phyloP scores from a whole-genome alignment of 2,888 invertebrate genomes.

The Elaeidobius kamerunicus region DNA sequence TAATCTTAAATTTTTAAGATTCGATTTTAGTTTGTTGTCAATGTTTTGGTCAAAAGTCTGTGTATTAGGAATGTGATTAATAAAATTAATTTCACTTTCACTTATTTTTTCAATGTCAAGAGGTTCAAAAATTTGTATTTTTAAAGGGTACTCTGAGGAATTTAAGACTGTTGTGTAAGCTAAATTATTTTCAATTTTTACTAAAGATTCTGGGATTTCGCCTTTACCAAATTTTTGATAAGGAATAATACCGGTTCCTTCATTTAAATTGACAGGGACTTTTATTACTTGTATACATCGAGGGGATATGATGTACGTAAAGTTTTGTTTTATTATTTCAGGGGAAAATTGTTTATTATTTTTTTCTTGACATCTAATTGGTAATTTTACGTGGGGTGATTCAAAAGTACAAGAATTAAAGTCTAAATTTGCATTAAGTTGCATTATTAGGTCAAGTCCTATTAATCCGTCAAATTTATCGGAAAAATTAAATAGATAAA shows the following conservation, averaged over 20 bases:
- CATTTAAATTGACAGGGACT: conserved; percentile 8
- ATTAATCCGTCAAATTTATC: conserved; percentile 24
- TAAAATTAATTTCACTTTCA: conserved; percentile 5
- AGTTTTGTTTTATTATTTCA: conserved; percentile 9
- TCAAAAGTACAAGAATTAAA: conserved; percentile 2
- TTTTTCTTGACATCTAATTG: not conserved
- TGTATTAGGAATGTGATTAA: not conserved
- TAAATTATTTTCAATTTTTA: conserved; percentile 9
- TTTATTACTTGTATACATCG: conserved; percentile 6
- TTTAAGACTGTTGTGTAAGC: conserved; percentile 8
- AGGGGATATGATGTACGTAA: conserved; percentile 5
- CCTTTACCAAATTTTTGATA: conserved; percentile 6
- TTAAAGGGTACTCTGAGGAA: conserved; percentile 5
- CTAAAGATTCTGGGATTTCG: conserved; percentile 15
- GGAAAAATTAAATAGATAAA: conserved; percentile 25
- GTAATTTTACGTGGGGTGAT: conserved; percentile 1
- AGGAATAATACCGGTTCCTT: conserved; percentile 9
- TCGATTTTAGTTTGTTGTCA: not conserved
- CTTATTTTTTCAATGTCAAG: conserved; percentile 11
- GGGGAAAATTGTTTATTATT: not conserved
- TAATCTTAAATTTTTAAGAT: conserved; percentile 1
- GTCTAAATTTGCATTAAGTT: conserved; percentile 17
- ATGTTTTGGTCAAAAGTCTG: not conserved
- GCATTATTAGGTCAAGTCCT: conserved; percentile 19
- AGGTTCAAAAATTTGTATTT: conserved; percentile 6